Conservation (phyloP, 1,140 invertebrate species). For the Drosophila ercepeae region DNA sequence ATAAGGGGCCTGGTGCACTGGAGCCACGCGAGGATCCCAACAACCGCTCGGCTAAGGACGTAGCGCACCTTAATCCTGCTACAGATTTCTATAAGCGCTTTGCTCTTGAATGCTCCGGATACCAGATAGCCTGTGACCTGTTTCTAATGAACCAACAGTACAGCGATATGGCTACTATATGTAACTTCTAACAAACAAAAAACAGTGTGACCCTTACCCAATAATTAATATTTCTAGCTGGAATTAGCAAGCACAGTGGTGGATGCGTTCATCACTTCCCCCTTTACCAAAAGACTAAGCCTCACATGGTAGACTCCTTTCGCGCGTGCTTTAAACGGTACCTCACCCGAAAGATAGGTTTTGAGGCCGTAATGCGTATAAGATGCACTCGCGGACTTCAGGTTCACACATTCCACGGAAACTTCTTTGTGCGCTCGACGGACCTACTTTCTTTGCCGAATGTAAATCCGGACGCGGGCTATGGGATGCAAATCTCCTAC, state of each 20-base stretch:
- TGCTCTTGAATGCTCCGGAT: conserved; percentile 97
- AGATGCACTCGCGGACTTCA: conserved; percentile 96
- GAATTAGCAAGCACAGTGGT: conserved; percentile 97
- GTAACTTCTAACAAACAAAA: conserved; percentile 87
- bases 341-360: conserved; percentile 98
- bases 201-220: rapidly evolving
- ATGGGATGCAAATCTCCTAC: conserved; percentile 93
- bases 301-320: conserved; percentile 89
- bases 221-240: conserved; percentile 85
- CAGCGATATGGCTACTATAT: conserved; percentile 96
- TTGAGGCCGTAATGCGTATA: conserved; percentile 99
- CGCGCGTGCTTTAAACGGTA: conserved; percentile 93
- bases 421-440: conserved; percentile 99
- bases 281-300: conserved; percentile 91
- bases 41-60: conserved; percentile 91
- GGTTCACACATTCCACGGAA: conserved; percentile 99
- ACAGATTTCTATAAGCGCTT: conserved; percentile 99
- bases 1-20: conserved; percentile 94
- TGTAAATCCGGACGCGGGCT: conserved; percentile 98
- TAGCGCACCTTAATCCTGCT: conserved; percentile 94
- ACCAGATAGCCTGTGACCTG: conserved; percentile 98
- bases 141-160: conserved; percentile 97
- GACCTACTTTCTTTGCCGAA: conserved; percentile 98
- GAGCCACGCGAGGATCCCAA: conserved; percentile 94
- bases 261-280: conserved; percentile 97